phyloP scores from a whole-genome alignment of 1,140 invertebrate species.

The Tetraneura akinire region DNA sequence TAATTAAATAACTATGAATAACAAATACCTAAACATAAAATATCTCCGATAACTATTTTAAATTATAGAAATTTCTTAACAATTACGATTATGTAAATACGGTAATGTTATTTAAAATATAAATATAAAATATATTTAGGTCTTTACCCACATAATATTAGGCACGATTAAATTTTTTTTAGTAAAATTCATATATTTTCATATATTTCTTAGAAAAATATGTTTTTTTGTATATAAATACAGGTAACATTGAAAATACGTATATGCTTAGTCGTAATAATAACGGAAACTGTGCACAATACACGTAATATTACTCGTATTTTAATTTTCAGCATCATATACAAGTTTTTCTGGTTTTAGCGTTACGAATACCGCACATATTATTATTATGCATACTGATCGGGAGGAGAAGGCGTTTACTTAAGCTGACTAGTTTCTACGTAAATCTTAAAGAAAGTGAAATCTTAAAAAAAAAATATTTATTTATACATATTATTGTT shows the following conservation, averaged over 20 bases:
- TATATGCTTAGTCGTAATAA: background rate
- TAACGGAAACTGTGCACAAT: background rate
- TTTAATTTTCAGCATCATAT: background rate
- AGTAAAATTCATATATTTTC: too few relatives aligned
- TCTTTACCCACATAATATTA: too few relatives aligned
- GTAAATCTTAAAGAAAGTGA: constrained; percentile 40
- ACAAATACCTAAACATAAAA: too few relatives aligned
- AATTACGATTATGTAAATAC: too few relatives aligned
- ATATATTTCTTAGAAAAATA: background rate
- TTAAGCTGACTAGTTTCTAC: constrained; percentile 12
- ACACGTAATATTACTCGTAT: background rate
- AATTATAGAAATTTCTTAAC: too few relatives aligned
- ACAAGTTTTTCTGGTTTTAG: constrained; percentile 38
- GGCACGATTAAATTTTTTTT: too few relatives aligned
- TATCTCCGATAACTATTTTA: too few relatives aligned
- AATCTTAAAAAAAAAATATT: constrained; percentile 14
- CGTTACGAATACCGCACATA: background rate
- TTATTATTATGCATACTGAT: too few relatives aligned
- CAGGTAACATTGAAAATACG: background rate
- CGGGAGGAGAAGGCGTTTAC: constrained; percentile 13
- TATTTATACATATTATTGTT: background rate
- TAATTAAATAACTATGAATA: too few relatives aligned
- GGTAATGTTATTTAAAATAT: background rate
- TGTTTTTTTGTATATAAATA: background rate
- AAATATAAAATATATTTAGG: background rate